Evolutionary conservation across 2,888 invertebrate genomes (phyloP).

Genomic region (Hipparchia sbordonii): DNA sequence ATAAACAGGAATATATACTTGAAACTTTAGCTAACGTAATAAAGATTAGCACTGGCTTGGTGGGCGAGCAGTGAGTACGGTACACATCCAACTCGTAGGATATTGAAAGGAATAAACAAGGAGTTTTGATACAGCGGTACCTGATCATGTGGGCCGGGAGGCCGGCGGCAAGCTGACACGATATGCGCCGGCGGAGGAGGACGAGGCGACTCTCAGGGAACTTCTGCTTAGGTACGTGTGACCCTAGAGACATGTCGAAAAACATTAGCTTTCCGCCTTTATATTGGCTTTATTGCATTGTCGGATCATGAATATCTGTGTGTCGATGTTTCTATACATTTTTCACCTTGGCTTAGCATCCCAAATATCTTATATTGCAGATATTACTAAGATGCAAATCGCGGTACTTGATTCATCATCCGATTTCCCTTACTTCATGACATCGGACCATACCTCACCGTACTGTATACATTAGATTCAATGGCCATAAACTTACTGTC

Average conservation of each 20-base stretch:
- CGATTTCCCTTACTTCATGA: slow-evolving; percentile 56
- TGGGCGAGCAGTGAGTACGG: neutral
- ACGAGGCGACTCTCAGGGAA: slow-evolving; percentile 97
- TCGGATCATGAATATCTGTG: slow-evolving; percentile 58
- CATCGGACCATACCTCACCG: slow-evolving; percentile 62
- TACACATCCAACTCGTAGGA: slow-evolving; percentile 3
- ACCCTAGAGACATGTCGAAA: slow-evolving; percentile 60
- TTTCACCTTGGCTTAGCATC: slow-evolving; percentile 75
- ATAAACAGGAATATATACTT: neutral
- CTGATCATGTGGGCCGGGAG: slow-evolving; percentile 82
- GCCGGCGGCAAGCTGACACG: slow-evolving; percentile 86
- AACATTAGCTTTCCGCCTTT: slow-evolving; percentile 71
- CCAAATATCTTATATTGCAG: slow-evolving; percentile 77
- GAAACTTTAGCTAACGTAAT: neutral
- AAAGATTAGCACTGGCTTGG: neutral
- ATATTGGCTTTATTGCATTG: slow-evolving; percentile 69
- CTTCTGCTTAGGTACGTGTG: slow-evolving; percentile 93
- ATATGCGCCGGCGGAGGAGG: slow-evolving; percentile 93
- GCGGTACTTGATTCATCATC: slow-evolving; percentile 62
- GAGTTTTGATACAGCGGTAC: slow-evolving; percentile 80
- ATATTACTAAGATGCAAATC: slow-evolving; percentile 65
- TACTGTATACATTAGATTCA: slow-evolving; percentile 60
- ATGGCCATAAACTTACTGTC: slow-evolving; percentile 61
- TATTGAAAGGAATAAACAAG: slow-evolving; percentile 61
- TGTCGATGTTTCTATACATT: slow-evolving; percentile 62